phyloP scores from a whole-genome alignment of 2,797 vertebrate genomes.

The Falco novaeseelandiae region DNA sequence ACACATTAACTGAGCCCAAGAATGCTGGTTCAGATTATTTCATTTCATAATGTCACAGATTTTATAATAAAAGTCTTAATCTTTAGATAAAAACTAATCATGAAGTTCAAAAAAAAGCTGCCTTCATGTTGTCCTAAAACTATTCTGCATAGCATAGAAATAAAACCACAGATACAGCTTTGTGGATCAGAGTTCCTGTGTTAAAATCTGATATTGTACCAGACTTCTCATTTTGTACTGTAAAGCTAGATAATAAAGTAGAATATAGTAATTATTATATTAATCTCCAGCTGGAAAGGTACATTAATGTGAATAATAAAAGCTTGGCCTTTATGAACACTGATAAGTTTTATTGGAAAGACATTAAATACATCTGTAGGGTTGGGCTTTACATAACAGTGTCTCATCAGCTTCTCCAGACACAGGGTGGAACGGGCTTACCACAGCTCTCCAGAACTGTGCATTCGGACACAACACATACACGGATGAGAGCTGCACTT shows the following conservation, averaged over 20 bases:
- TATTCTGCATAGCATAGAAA: not conserved
- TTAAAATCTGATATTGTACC: not conserved
- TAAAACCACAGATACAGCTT: fast-evolving
- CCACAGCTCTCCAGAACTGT: not conserved
- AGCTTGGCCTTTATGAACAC: not conserved
- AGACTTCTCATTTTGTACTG: not conserved
- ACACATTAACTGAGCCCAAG: not conserved
- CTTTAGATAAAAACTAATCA: not conserved
- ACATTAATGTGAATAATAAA: not conserved
- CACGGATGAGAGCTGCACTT: not conserved
- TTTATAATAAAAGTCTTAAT: not conserved
- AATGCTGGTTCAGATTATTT: not conserved
- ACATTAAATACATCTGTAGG: not conserved
- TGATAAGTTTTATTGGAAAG: not conserved
- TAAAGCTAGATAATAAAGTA: not conserved
- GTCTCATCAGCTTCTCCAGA: not conserved
- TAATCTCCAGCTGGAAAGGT: not conserved
- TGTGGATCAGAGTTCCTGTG: not conserved
- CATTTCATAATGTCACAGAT: not conserved
- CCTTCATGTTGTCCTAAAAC: not conserved
- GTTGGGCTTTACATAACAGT: not conserved
- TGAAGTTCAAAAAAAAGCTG: not conserved
- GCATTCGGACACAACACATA: not conserved
- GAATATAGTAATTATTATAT: not conserved
- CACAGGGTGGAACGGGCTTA: not conserved